Evolutionary conservation across 1,140 invertebrate species (phyloP), one percentile per base, ranked within the genome.

Genomic region (Saccostrea echinata): DNA sequence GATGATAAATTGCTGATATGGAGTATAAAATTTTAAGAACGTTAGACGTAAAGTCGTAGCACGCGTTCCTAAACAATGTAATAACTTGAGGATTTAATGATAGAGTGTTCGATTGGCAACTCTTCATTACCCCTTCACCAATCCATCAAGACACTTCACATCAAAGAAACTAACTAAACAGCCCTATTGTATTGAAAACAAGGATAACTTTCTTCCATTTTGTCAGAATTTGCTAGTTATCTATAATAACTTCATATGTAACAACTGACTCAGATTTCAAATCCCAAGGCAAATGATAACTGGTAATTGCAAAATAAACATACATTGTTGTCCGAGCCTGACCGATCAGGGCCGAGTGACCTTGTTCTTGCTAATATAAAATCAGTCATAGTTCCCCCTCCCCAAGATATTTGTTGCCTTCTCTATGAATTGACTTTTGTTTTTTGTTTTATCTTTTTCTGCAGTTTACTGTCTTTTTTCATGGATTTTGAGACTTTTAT

Each of bases 91-190:
- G 27, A 71, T 71, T 71, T 71, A 71, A 71, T 71, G 68, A 71
- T 71, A 33, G 68, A 71, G 68, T 33, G 68, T 71, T 71, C 68
- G 68, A 71, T 71, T 71, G 27, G 68, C 30, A 71, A 71, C 68
- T 71, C 68, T 27, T 71, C 68, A 71, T 71, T 71, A 71, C 24
- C 30, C 27, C 30, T 71, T 33, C 13, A 71, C 27, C 68, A 13
- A 71, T 71, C 27, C 27, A 71, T 71, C 68, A 71, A 71, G 3
- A 24, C 68, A 30, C 68, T 71, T 71, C 68, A 71, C 68, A 33
- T 71, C 68, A 71, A 71, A 71, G 68, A 16, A 27, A 30, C 30
- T 13, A 27, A 71, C 68, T 71, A 71, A 71, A 71, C 68, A 71
- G 68, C 0, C 27, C 27, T 11, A 71, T 71, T 71, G 68, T 71